These are phyloP conservation scores for Gymnoscelis rufifasciata DNA, from an alignment of 2,888 invertebrate genomes.

Conservation along the genomic window DNA sequence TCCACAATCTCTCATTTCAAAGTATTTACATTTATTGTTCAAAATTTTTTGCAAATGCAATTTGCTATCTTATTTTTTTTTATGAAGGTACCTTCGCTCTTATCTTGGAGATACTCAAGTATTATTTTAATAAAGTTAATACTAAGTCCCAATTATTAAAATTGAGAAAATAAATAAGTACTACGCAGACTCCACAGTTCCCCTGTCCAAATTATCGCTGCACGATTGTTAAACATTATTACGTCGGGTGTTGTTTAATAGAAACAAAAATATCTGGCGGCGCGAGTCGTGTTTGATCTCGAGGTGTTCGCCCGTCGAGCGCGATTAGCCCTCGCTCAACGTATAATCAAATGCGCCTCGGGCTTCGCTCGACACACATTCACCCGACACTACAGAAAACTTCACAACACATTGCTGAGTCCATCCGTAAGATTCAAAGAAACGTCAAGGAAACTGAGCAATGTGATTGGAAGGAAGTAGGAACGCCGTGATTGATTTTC, in stretches of 20 bases:
- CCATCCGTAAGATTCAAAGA: background rate
- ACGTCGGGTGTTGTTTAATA: constrained; percentile 80
- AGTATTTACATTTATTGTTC: no score
- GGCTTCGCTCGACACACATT: constrained; percentile 50
- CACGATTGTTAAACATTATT: constrained; percentile 80
- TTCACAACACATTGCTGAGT: constrained; percentile 38
- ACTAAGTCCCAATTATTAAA: no score
- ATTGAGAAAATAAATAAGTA: no score
- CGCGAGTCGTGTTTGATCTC: constrained; percentile 80
- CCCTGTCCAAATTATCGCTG: constrained; percentile 74
- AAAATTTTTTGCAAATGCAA: no score
- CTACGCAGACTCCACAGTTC: constrained; percentile 41
- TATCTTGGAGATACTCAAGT: no score
- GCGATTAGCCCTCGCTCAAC: constrained; percentile 79
- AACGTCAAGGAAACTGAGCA: constrained; percentile 13
- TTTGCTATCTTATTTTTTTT: no score
- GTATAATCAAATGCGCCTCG: constrained; percentile 78
- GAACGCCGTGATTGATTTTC: constrained; percentile 33
- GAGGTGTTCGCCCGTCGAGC: constrained; percentile 79
- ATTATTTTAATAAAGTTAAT: no score
- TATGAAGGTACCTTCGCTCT: no score
- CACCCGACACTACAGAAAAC: constrained; percentile 23
- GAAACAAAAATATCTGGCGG: constrained; percentile 80
- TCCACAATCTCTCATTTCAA: no score
- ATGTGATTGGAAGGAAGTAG: constrained; percentile 26